Percentiles rank a stretch among this genome's conserved stretches.
Conservation (phyloP, 2,113 vertebrate genomes). For the Isurus oxyrinchus region DNA sequence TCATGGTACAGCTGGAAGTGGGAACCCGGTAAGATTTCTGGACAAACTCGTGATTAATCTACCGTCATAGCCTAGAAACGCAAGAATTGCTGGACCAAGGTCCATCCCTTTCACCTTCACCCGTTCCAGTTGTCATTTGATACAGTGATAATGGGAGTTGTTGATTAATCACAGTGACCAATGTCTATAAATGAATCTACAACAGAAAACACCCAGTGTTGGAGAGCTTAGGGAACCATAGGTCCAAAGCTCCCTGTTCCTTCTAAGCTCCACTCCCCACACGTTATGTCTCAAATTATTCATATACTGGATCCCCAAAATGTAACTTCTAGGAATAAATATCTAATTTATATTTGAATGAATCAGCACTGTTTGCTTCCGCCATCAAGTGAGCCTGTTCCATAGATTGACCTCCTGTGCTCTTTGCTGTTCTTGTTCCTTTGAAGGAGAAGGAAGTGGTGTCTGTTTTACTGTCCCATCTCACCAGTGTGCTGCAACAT, state of each 20-base stretch:
- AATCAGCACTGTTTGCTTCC: background rate
- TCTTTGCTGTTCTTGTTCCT: background rate
- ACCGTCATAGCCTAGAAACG: background rate
- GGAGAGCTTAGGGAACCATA: background rate
- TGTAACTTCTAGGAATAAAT: background rate
- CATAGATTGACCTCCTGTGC: background rate
- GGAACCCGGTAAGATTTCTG: background rate
- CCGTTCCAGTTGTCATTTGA: background rate
- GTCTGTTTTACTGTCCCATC: constrained; percentile 13
- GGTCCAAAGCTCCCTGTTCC: background rate
- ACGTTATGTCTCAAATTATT: background rate
- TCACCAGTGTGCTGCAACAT: background rate
- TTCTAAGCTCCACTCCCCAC: background rate
- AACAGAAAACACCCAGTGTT: background rate
- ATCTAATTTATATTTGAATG: background rate
- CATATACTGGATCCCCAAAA: background rate
- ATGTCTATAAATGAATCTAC: background rate
- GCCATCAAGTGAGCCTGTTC: background rate
- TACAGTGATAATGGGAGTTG: background rate
- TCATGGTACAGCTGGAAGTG: background rate
- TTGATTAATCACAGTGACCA: background rate
- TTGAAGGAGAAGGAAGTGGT: constrained; percentile 28
- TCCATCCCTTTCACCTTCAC: background rate
- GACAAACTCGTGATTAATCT: background rate
- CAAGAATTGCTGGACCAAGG: background rate